Conservation (phyloP, 2,888 invertebrate species). For the Noctua pronuba region DNA sequence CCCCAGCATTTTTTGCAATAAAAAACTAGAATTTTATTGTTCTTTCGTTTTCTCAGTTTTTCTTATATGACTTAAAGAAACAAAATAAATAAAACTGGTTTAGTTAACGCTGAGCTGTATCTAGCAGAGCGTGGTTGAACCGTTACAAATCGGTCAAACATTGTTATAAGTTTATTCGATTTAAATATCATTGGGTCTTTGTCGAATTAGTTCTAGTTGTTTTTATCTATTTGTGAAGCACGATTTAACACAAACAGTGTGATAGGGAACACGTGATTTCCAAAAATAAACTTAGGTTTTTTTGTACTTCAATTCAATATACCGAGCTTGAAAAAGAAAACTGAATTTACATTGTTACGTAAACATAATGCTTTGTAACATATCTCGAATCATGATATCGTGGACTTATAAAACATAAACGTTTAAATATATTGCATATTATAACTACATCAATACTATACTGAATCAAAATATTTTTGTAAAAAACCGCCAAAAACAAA, state of each 20-base stretch:
- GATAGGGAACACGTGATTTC: constrained; percentile 10
- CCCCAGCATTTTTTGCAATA: constrained; percentile 25
- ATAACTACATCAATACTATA: not conserved
- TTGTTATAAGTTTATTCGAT: constrained; percentile 28
- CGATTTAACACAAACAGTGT: constrained; percentile 20
- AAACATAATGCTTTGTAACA: not conserved
- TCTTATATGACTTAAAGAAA: constrained; percentile 14
- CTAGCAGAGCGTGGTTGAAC: constrained; percentile 54
- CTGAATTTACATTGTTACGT: not conserved
- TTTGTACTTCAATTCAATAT: not conserved
- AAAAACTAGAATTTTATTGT: constrained; percentile 22
- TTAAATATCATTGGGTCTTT: constrained; percentile 42
- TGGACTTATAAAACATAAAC: not conserved
- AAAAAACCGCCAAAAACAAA: not conserved
- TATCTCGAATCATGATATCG: not conserved
- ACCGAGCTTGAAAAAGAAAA: not conserved
- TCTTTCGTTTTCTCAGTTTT: constrained; percentile 19
- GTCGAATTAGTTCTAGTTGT: constrained; percentile 37
- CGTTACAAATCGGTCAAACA: constrained; percentile 60
- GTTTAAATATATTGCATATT: constrained; percentile 3
- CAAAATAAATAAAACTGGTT: constrained; percentile 28
- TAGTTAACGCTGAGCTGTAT: constrained; percentile 1
- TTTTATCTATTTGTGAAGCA: constrained; percentile 42
- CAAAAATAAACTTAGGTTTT: not conserved
- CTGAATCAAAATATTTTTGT: not conserved